A percentile compares a stretch with the other conserved stretches of the same genome.
These are phyloP conservation scores for Silurus lanzhouensis DNA, from an alignment of 2,797 vertebrate genomes.

Conservation along the genomic window DNA sequence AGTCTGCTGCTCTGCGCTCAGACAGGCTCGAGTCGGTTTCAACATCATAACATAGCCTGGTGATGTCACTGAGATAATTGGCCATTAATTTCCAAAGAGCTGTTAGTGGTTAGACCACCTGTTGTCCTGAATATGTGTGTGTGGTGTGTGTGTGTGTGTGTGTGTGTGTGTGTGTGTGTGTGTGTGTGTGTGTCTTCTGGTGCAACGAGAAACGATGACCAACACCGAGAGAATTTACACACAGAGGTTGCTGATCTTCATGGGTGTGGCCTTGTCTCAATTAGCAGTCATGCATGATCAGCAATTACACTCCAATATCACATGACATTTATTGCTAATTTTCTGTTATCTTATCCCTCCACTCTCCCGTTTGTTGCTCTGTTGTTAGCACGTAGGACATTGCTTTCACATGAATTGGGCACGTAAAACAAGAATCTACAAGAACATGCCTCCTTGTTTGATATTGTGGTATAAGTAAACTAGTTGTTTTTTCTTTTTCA, in stretches of 20 bases:
- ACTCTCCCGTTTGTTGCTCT: neutral
- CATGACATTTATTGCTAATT: neutral
- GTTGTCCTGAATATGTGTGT: constrained; percentile 30
- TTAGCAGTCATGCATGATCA: constrained; percentile 5
- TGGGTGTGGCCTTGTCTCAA: constrained; percentile 2
- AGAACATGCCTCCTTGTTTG: neutral
- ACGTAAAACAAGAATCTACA: too few species aligned
- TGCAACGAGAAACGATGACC: neutral
- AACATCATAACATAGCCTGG: constrained; percentile 38
- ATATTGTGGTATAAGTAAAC: too few species aligned
- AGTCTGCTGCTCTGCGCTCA: constrained; percentile 9
- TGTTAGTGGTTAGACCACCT: constrained; percentile 52
- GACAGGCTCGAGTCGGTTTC: constrained; percentile 35
- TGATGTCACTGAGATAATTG: constrained; percentile 44
- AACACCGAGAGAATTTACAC: neutral
- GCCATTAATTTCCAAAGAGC: constrained; percentile 37
- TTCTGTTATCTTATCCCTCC: neutral
- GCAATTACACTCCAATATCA: constrained; percentile 6
- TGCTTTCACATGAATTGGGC: neutral
- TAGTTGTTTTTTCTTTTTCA: too few species aligned
- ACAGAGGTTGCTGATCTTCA: neutral
- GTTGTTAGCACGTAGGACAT: neutral
- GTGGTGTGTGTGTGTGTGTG: constrained; percentile 11
- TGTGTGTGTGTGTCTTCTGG: constrained; percentile 6
- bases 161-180: constrained; percentile 21